Evolutionary conservation across 2,888 invertebrate genomes (phyloP), one percentile per base, ranked within the genome.

Genomic region (Acronicta aceris): DNA sequence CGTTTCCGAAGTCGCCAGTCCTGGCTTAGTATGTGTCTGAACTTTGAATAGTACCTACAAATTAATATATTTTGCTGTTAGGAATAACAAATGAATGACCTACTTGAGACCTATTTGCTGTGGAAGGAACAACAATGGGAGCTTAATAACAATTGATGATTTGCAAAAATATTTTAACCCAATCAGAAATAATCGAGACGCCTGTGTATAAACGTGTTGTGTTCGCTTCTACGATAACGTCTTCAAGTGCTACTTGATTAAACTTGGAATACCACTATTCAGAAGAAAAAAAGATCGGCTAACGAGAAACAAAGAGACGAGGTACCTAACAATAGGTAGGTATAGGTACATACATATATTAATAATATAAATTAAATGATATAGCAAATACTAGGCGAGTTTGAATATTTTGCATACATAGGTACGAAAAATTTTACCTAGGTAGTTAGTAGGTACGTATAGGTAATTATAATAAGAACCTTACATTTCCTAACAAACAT

Each of bases 121-220:
- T 68, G 57, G 65, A 69, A 49, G 66, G 69, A 58, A 61, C 60
- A 71, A 73, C 55, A 72, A 72, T 62, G 53, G 40, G 21, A 27
- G 27, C 33, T 59, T 70, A 57, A 79, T 81, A 78, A 74, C 70
- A 56, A 59, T 67, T 69, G 60, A 79, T 89, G 89, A 89, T 78
- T 84, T 79, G 87, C 84, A 81, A 75, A 71, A 82, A 75, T 46
- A 62, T 38, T 56, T 21, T 40, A 36, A 59, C 38, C 25, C 52
- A 64, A 50, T 53, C 65, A 76, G 59, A 66, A 47, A 47, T 21
- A 61, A 27, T 50, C 38, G 33, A 59, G 21, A 47, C 61, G 63
- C 42, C 25, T 51, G 49, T 30, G 68, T 65, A 54, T 15, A 43
- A 53, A 71, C 71, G 71, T 64, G 62, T 51, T 42, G 59, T 61